Base-by-base conservation (phyloP, 2,113 vertebrate species). In the Meriones unguiculatus region DNA sequence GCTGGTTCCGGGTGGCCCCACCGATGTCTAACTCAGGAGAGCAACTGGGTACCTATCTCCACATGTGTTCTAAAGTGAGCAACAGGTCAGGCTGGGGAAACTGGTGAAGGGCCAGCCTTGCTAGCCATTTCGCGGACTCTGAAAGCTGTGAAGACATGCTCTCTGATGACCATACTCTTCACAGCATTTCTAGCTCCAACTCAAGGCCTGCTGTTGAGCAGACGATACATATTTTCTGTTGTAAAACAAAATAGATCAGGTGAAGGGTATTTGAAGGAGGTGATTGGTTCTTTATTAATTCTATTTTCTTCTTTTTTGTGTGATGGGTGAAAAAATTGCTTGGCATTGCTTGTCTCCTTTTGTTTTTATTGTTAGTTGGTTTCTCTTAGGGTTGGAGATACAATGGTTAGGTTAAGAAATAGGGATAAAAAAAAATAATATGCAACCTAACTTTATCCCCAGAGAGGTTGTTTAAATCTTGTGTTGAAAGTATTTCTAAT, bases 371-470 rank as follows among this genome's bases (percentile, higher is more conserved):
- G n/a, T 52, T 32, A 20, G 2, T 87, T 69, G 20, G 35, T 59
- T 93, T 57, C 92, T 89, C 59, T 77, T n/a, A 92, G 52, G 85
- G 86, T 24, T 65, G 41, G 13, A 93, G 93, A 59, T 86, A 20
- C 52, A 85, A 93, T 35, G 1, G 6, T 64, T 90, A 77, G 25
- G 73, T 85, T 95, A 13, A 95, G 82, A 25, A 54, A 32, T 35
- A 92, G 75, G 50, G 15, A 91, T 64, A 69, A 93, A 20, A 41
- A 64, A 46, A 46, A 46, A 46, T 46, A 46, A 46, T 46, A 46
- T 46, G 46, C 46, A 46, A 41, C 41, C 41, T 41, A 41, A 41
- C 41, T 41, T 88, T 81, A 30, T 69, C 13, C 11, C 17, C 87
- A 52, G 24, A 18, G 75, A 73, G 84, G 52, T 77, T 85, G 84